Evolutionary conservation across 2,888 invertebrate species (phyloP).

Genomic region (Drosophila nigritarsus): DNA sequence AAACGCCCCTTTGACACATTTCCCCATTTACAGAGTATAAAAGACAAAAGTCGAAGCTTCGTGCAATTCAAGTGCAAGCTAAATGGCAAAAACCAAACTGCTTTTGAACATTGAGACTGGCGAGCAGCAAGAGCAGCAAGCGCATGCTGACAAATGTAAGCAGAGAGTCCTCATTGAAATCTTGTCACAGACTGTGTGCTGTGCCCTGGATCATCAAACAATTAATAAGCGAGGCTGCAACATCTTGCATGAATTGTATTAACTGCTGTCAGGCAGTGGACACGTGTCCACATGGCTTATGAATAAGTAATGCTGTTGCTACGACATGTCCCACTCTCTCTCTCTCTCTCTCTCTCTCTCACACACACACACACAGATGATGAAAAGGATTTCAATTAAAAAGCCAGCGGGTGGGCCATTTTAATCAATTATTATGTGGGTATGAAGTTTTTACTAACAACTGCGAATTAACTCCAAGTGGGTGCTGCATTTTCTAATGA

Average conservation of each 20-base stretch:
- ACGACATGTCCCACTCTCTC: not conserved
- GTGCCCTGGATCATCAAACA: slow-evolving; percentile 14
- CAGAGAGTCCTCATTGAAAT: not conserved
- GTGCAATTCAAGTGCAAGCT: slow-evolving; percentile 31
- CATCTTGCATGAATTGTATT: not conserved
- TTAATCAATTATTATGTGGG: slow-evolving; percentile 26
- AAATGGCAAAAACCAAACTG: slow-evolving; percentile 36
- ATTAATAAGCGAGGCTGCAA: not conserved
- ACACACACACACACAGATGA: not conserved
- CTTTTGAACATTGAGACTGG: slow-evolving; percentile 19
- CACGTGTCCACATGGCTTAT: slow-evolving; percentile 4
- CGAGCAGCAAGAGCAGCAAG: slow-evolving; percentile 33
- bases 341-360: not conserved
- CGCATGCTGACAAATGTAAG: slow-evolving; percentile 6
- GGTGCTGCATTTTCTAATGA: slow-evolving; percentile 1
- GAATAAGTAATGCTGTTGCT: not conserved
- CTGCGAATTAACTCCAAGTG: slow-evolving; percentile 9
- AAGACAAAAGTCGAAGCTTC: slow-evolving; percentile 14
- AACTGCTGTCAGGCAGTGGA: not conserved
- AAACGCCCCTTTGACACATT: not conserved
- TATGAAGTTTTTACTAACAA: slow-evolving; percentile 17
- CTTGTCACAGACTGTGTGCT: slow-evolving; percentile 1
- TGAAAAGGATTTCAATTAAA: slow-evolving; percentile 55
- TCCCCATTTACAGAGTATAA: slow-evolving; percentile 14
- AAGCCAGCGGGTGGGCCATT: slow-evolving; percentile 26